These are phyloP conservation scores for Drosophila leontia DNA, from an alignment of 1,140 invertebrate species.

Conservation along the genomic window DNA sequence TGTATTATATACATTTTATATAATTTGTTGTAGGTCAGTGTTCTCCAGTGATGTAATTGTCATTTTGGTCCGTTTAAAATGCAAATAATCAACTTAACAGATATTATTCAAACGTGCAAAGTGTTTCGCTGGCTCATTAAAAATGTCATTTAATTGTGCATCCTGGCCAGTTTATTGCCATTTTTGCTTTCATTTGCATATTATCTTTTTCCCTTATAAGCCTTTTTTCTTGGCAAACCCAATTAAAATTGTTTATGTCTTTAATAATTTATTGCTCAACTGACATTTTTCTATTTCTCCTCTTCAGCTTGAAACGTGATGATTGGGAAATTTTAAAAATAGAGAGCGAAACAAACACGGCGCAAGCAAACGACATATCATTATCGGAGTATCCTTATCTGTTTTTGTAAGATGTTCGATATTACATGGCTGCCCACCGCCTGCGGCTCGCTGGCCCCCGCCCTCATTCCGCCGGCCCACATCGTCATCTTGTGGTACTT, in stretches of 20 bases:
- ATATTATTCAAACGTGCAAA: neutral
- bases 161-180: slow-evolving; percentile 2
- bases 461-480: slow-evolving; percentile 87
- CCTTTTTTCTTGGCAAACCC: too few relatives aligned
- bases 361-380: slow-evolving; percentile 33
- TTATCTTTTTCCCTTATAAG: neutral
- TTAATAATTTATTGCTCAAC: slow-evolving; percentile 5
- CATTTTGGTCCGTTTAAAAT: neutral
- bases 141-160: slow-evolving; percentile 11
- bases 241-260: neutral
- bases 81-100: slow-evolving; percentile 1
- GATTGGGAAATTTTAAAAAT: slow-evolving; percentile 2
- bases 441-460: slow-evolving; percentile 81
- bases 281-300: neutral
- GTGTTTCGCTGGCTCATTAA: slow-evolving; percentile 6
- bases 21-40: neutral
- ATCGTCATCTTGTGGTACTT: slow-evolving; percentile 89
- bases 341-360: neutral
- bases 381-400: slow-evolving; percentile 4
- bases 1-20: neutral
- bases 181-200: slow-evolving; percentile 11
- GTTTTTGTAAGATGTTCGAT: slow-evolving; percentile 67
- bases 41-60: neutral
- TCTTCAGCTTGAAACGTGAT: slow-evolving; percentile 16
- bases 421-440: slow-evolving; percentile 81